phyloP scores from a whole-genome alignment of 2,113 vertebrate species.

The Probosciger aterrimus region DNA sequence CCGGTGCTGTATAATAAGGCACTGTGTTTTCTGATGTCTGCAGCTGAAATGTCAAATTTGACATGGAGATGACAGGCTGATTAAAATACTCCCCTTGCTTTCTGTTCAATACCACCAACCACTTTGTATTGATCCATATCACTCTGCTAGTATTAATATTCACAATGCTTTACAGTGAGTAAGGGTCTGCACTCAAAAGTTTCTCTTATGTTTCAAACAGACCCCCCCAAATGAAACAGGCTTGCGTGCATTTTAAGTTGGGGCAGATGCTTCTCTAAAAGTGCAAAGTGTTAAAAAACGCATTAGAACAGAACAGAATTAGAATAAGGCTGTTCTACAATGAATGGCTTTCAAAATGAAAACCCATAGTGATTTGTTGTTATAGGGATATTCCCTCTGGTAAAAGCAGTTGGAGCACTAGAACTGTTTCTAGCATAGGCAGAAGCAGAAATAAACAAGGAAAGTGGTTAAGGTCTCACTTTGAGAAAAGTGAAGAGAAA shows the following conservation, averaged over 20 bases:
- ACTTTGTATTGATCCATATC: not conserved
- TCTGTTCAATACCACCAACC: not conserved
- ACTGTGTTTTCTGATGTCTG: not conserved
- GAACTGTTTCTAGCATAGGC: not conserved
- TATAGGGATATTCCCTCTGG: not conserved
- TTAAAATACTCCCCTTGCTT: not conserved
- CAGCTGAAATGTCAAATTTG: not conserved
- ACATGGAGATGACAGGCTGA: not conserved
- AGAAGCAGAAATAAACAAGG: not conserved
- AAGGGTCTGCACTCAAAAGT: not conserved
- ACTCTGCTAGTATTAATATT: fast-evolving
- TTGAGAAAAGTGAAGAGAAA: not conserved
- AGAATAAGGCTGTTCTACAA: not conserved
- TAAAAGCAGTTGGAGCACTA: not conserved
- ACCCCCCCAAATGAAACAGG: not conserved
- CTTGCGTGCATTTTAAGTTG: fast-evolving
- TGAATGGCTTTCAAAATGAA: not conserved
- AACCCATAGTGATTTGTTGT: not conserved
- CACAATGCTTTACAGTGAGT: not conserved
- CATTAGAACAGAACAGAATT: not conserved
- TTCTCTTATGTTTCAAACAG: not conserved
- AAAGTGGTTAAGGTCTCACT: not conserved
- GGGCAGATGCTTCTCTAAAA: not conserved
- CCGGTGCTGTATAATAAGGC: not conserved
- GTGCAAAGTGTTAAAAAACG: not conserved